phyloP scores from a whole-genome alignment of 1,140 invertebrate species.

The Trichonephila inaurata region DNA sequence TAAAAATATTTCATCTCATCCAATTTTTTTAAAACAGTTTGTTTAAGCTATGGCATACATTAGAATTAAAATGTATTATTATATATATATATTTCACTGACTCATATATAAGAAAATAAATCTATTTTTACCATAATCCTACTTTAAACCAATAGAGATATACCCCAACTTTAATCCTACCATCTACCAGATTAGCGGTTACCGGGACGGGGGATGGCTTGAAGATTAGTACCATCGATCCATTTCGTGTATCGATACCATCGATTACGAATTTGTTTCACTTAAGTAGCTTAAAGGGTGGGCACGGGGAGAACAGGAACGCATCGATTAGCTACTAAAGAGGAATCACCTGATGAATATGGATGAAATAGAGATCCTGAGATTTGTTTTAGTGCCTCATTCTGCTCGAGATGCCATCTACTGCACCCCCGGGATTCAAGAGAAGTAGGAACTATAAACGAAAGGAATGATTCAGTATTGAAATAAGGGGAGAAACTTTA shows the following conservation, averaged over 20 bases:
- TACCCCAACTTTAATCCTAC: background rate
- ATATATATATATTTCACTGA: too few species aligned
- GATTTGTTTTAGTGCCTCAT: slow-evolving; percentile 62
- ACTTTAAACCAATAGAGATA: background rate
- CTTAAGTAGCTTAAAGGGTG: slow-evolving; percentile 61
- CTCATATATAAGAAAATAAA: background rate
- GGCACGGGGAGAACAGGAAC: background rate
- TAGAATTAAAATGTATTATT: too few species aligned
- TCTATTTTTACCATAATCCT: background rate
- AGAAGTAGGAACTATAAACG: slow-evolving; percentile 23
- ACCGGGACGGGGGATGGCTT: background rate
- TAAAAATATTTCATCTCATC: too few species aligned
- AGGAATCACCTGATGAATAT: slow-evolving; percentile 74
- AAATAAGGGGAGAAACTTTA: slow-evolving; percentile 52
- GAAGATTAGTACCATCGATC: slow-evolving; percentile 41
- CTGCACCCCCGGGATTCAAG: background rate
- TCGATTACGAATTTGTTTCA: slow-evolving; percentile 71
- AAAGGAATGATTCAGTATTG: slow-evolving; percentile 69
- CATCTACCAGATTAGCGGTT: slow-evolving; percentile 53
- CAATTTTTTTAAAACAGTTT: too few species aligned
- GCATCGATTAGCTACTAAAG: slow-evolving; percentile 59
- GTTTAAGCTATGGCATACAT: too few species aligned
- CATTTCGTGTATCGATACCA: slow-evolving; percentile 31
- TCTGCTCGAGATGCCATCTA: slow-evolving; percentile 14
- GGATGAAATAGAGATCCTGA: slow-evolving; percentile 67